Percentiles rank a stretch among this genome's conserved stretches.
These are phyloP conservation scores for Ichneumoninae sp. DNA, from an alignment of 2,888 invertebrate genomes.

Conservation along the genomic window DNA sequence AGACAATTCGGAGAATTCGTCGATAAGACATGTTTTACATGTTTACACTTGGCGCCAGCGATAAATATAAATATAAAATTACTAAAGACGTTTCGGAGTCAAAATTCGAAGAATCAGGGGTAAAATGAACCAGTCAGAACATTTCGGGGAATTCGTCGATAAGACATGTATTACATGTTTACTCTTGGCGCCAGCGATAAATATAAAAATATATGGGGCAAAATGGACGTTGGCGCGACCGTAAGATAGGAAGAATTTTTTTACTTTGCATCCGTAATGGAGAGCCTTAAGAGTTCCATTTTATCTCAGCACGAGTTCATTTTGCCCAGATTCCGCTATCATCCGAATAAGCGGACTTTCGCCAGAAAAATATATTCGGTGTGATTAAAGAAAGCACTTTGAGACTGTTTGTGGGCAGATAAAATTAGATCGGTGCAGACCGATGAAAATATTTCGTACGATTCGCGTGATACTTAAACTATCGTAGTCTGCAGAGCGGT, in stretches of 20 bases:
- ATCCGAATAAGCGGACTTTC: background rate
- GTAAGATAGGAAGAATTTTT: background rate
- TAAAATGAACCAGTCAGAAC: background rate
- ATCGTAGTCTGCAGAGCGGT: constrained; percentile 7
- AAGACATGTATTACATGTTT: background rate
- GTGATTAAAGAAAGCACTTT: background rate
- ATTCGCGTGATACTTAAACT: background rate
- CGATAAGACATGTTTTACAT: too few species aligned
- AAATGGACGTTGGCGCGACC: background rate
- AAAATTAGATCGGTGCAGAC: background rate
- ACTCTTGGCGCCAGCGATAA: too few species aligned
- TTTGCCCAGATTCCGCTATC: too few species aligned
- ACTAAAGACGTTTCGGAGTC: background rate
- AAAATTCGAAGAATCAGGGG: background rate
- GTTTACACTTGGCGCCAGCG: too few species aligned
- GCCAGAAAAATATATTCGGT: background rate
- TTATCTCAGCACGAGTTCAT: too few species aligned
- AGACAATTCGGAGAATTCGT: too few species aligned
- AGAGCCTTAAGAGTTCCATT: too few species aligned
- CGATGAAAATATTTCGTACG: background rate
- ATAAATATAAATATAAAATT: background rate
- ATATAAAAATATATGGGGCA: too few species aligned
- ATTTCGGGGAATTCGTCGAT: background rate
- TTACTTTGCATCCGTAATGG: background rate
- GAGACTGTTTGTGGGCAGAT: background rate